Evolutionary conservation across 2,888 invertebrate species (phyloP).

Genomic region (Stegophylla sp.): DNA sequence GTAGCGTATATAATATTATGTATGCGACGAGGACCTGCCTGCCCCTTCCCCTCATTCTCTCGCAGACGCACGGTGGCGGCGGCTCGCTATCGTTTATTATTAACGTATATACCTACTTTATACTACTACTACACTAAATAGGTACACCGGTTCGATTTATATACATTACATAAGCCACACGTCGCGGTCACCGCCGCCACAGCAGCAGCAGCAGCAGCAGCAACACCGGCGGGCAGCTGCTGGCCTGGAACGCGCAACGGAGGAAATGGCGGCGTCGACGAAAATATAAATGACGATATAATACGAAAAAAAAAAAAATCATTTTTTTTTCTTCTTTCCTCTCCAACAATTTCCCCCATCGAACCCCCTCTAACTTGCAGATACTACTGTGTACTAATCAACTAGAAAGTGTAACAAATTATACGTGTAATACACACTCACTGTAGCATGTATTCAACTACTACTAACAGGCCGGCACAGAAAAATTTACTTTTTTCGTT

Average conservation of each 20-base stretch:
- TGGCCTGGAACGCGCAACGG: conserved; percentile 39
- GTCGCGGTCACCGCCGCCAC: conserved; percentile 4
- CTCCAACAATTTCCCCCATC: neutral
- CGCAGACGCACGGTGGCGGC: too few species aligned
- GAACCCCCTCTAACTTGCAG: neutral
- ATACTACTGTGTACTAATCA: conserved; percentile 38
- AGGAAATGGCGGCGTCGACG: conserved; percentile 42
- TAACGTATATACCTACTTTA: too few species aligned
- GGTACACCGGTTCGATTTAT: conserved; percentile 22
- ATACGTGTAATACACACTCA: neutral
- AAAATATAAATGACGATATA: conserved; percentile 11
- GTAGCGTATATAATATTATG: neutral
- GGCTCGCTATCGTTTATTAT: neutral
- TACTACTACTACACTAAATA: too few species aligned
- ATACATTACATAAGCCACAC: neutral
- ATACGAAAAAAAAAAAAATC: conserved; percentile 8
- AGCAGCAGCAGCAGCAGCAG: neutral
- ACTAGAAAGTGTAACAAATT: conserved; percentile 59
- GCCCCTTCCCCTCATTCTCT: too few species aligned
- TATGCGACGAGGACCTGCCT: neutral
- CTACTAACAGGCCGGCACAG: conserved; percentile 6
- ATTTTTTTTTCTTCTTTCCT: conserved; percentile 21
- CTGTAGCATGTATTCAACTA: neutral
- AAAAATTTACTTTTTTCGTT: conserved; percentile 25
- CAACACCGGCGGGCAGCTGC: conserved; percentile 8